Evolutionary conservation across 2,113 vertebrate genomes (phyloP).

Genomic region (Pelodiscus sinensis): DNA sequence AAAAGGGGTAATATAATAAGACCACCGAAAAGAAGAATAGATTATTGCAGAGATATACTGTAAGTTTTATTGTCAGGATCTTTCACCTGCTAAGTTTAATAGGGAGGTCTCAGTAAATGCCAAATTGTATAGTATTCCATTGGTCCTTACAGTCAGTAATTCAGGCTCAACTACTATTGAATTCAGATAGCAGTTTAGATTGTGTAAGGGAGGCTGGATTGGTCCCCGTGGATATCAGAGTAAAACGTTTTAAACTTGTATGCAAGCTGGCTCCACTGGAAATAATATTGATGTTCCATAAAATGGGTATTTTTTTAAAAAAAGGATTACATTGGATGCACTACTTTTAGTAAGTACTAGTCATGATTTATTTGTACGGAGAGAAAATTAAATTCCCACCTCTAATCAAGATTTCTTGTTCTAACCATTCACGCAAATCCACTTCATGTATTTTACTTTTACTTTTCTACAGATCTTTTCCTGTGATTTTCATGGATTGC

Average conservation of each 20-base stretch:
- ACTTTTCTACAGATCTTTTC: background rate
- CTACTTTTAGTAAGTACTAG: background rate
- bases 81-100: background rate
- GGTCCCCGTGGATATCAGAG: background rate
- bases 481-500: background rate
- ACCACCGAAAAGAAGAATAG: background rate
- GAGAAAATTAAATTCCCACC: background rate
- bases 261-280: background rate
- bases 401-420: background rate
- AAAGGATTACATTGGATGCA: background rate
- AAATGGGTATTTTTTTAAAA: background rate
- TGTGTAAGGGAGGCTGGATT: background rate
- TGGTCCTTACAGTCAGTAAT: background rate
- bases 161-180: background rate
- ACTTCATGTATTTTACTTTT: background rate
- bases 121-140: rapidly evolving
- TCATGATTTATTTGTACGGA: background rate
- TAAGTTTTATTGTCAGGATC: background rate
- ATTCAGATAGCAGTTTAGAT: background rate
- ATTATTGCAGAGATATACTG: background rate
- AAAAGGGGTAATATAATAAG: background rate
- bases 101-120: background rate
- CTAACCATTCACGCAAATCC: background rate
- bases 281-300: background rate
- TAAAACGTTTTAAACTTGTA: background rate